Evolutionary conservation across 1,140 invertebrate genomes (phyloP).

Genomic region (Arctopsyche grandis): DNA sequence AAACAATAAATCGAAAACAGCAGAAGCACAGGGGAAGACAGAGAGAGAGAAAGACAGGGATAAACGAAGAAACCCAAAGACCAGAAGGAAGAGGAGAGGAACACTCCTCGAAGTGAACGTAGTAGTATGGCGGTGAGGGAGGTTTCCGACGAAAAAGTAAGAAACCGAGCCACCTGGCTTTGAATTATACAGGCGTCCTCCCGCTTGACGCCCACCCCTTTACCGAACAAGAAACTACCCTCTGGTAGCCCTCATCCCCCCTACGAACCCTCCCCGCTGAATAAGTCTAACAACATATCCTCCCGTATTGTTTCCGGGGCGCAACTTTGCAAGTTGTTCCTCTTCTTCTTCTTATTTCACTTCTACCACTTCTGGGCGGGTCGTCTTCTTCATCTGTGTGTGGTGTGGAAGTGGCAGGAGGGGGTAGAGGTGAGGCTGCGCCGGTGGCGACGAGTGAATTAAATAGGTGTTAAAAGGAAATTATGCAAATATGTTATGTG

Average conservation of each 20-base stretch:
- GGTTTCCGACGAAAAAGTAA: constrained; percentile 47
- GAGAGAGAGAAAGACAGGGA: too few species aligned
- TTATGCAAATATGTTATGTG: constrained; percentile 53
- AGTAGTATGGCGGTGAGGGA: constrained; percentile 40
- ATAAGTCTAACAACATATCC: constrained; percentile 52
- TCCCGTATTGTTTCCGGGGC: constrained; percentile 50
- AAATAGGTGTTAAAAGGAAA: constrained; percentile 55
- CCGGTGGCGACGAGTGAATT: constrained; percentile 40
- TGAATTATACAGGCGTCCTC: constrained; percentile 52
- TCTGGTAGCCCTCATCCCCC: constrained; percentile 41
- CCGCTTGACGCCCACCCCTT: background rate
- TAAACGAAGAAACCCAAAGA: too few species aligned
- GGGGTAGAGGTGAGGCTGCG: background rate
- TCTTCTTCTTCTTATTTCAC: constrained; percentile 34
- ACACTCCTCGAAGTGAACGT: constrained; percentile 34
- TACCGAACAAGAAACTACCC: constrained; percentile 12
- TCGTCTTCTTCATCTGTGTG: background rate
- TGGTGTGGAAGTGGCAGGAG: background rate
- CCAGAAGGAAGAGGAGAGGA: background rate
- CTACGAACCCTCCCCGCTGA: constrained; percentile 36
- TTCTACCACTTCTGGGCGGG: constrained; percentile 1
- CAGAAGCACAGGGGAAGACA: background rate
- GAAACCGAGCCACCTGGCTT: constrained; percentile 54
- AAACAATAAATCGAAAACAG: constrained; percentile 54
- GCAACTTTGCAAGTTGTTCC: constrained; percentile 50